Percentiles rank a stretch among this genome's conserved stretches.
These are phyloP conservation scores for Macrotrachela quadricornifera DNA, from an alignment of 1,140 invertebrate species.

Conservation along the genomic window DNA sequence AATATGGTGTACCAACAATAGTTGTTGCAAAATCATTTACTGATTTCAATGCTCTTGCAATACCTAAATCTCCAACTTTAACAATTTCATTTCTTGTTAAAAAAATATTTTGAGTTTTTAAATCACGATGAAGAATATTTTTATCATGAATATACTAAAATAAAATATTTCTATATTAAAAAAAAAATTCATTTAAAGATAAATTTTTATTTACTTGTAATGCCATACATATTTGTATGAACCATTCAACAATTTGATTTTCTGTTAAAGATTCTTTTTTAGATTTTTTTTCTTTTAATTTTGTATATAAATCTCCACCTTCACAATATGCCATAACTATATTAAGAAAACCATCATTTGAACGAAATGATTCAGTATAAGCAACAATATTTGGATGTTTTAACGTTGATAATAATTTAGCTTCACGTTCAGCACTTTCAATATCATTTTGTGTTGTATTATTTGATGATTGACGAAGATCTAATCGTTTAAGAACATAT, in stretches of 20 bases:
- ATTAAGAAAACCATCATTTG: constrained; percentile 26
- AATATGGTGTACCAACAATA: constrained; percentile 35
- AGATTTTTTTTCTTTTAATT: constrained; percentile 29
- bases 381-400: constrained; percentile 37
- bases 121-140: constrained; percentile 34
- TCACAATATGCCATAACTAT: constrained; percentile 38
- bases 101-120: constrained; percentile 38
- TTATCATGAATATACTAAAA: constrained; percentile 34
- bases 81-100: constrained; percentile 33
- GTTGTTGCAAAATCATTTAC: constrained; percentile 33
- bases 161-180: too few species aligned
- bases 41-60: constrained; percentile 30
- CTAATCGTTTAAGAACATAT: constrained; percentile 35
- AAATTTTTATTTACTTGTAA: constrained; percentile 20
- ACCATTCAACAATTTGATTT: constrained; percentile 34
- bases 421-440: constrained; percentile 32
- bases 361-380: constrained; percentile 35
- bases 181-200: too few species aligned
- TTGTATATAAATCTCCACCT: constrained; percentile 34
- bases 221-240: constrained; percentile 37
- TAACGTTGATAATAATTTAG: constrained; percentile 31
- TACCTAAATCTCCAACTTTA: constrained; percentile 35
- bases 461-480: constrained; percentile 18
- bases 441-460: constrained; percentile 25
- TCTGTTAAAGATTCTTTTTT: constrained; percentile 23